These are phyloP conservation scores for Acestrorhynchus altus DNA, from an alignment of 2,797 vertebrate species.

Conservation along the genomic window DNA sequence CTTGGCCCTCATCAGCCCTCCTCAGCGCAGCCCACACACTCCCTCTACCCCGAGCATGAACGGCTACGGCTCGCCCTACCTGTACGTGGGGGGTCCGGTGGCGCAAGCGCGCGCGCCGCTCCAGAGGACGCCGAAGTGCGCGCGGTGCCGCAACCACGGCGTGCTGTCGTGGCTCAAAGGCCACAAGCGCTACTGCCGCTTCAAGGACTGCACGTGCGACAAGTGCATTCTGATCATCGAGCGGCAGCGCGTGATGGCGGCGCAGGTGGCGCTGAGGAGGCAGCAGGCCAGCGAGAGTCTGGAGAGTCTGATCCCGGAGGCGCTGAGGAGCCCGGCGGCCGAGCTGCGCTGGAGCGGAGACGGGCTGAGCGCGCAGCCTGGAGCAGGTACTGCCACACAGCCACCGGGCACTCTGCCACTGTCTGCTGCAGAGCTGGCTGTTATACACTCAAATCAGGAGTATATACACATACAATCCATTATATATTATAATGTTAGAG, in stretches of 20 bases:
- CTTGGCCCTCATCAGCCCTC: constrained; percentile 53
- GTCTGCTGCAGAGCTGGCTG: too few species aligned
- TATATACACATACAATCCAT: too few species aligned
- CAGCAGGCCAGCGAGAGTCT: constrained; percentile 97
- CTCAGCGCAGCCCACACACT: background rate
- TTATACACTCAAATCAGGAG: too few species aligned
- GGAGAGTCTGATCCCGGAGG: constrained; percentile 93
- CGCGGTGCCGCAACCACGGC: constrained; percentile 94
- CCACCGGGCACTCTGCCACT: background rate
- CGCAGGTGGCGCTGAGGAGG: constrained; percentile 92
- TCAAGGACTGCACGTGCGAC: constrained; percentile 97
- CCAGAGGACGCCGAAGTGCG: constrained; percentile 95
- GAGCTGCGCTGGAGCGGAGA: constrained; percentile 17
- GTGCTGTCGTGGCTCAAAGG: constrained; percentile 97
- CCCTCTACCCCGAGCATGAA: constrained; percentile 79
- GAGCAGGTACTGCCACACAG: background rate
- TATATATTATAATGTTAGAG: too few species aligned
- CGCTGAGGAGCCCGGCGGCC: constrained; percentile 74
- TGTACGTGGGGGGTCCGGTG: constrained; percentile 94
- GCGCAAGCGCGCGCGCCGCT: constrained; percentile 91
- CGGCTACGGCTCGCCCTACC: constrained; percentile 94
- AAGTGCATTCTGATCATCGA: constrained; percentile 98
- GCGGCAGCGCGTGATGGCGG: constrained; percentile 96
- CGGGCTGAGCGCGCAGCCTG: background rate
- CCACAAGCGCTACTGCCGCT: constrained; percentile 96